Evolutionary conservation across 2,888 invertebrate genomes (phyloP), one percentile per base, ranked within the genome.

Genomic region (Acanthosepion lycidas): DNA sequence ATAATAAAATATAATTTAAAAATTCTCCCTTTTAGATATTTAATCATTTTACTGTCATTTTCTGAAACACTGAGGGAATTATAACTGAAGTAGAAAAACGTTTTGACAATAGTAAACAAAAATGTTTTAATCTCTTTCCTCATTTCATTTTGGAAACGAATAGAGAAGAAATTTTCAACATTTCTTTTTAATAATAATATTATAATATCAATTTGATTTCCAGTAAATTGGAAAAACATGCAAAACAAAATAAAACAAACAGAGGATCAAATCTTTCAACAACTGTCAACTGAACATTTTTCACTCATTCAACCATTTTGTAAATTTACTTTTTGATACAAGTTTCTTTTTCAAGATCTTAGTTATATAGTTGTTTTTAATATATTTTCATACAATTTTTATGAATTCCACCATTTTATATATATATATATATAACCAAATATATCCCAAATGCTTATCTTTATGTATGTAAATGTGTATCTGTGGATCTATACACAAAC

Each of bases 31-130:
- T 78, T 78, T 12, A 33, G n/a, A 78, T 12, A 78, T 78, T 78
- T 78, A 78, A 78, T 78, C 78, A 78, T 78, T 78, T 78, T 78
- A 78, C 78, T 78, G 78, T 33, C 78, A 78, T n/a, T 78, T 78
- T 33, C n/a, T n/a, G 9, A 33, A 33, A 15, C 8, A 55, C 55
- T 18, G 23, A 59, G 20, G 6, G 4, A 59, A 59, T 59, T 23
- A 59, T 18, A 78, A 78, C 78, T 15, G 12, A 33, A 15, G n/a
- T 18, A 78, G 18, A 15, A 33, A 78, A n/a, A n/a, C 15, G 33
- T 12, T 64, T 64, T 15, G 15, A 78, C 15, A 78, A 15, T n/a
- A 78, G 15, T n/a, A 78, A 78, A 78, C n/a, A 78, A 33, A 9
- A 12, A 9, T 78, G n/a, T 15, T n/a, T 78, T 78, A 28, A 78